Evolutionary conservation across 2,888 invertebrate species (phyloP).

Genomic region (Tanytarsus gracilentus): DNA sequence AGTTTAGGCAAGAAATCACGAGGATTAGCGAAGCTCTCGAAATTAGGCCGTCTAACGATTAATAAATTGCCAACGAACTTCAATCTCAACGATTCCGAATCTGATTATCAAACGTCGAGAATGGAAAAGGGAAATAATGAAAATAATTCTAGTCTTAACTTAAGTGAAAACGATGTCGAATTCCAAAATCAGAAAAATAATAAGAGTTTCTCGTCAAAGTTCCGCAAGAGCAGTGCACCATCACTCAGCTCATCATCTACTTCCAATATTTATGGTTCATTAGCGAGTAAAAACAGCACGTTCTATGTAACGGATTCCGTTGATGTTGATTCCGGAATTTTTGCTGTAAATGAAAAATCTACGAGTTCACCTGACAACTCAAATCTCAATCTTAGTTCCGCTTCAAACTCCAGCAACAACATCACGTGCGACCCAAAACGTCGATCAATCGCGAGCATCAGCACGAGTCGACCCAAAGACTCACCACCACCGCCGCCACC

Average conservation of each 20-base stretch:
- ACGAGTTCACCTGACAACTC: conserved; percentile 26
- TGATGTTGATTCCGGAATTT: conserved; percentile 55
- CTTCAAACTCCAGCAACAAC: conserved; percentile 25
- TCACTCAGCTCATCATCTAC: conserved; percentile 50
- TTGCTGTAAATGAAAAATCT: conserved; percentile 44
- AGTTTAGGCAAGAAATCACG: conserved; percentile 38
- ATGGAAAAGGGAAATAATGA: conserved; percentile 12
- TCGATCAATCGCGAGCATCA: conserved; percentile 21
- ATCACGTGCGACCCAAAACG: conserved; percentile 28
- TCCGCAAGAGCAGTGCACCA: conserved; percentile 48
- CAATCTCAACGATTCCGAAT: conserved; percentile 35
- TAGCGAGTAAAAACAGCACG: conserved; percentile 56
- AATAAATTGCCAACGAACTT: conserved; percentile 30
- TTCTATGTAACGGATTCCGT: conserved; percentile 62
- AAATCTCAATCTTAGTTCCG: conserved; percentile 26
- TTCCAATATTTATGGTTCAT: conserved; percentile 46
- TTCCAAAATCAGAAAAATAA: conserved; percentile 32
- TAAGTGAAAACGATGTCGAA: conserved; percentile 22
- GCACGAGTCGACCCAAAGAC: conserved; percentile 22
- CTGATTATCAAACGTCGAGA: conserved; percentile 34
- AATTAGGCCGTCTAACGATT: conserved; percentile 29
- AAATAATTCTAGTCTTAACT: conserved; percentile 32
- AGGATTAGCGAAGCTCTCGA: conserved; percentile 25
- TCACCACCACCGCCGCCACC: conserved; percentile 43
- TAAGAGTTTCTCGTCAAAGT: conserved; percentile 52